Evolutionary conservation across 2,888 invertebrate species (phyloP), one percentile per base, ranked within the genome.

Genomic region (Spicauda simplicius): DNA sequence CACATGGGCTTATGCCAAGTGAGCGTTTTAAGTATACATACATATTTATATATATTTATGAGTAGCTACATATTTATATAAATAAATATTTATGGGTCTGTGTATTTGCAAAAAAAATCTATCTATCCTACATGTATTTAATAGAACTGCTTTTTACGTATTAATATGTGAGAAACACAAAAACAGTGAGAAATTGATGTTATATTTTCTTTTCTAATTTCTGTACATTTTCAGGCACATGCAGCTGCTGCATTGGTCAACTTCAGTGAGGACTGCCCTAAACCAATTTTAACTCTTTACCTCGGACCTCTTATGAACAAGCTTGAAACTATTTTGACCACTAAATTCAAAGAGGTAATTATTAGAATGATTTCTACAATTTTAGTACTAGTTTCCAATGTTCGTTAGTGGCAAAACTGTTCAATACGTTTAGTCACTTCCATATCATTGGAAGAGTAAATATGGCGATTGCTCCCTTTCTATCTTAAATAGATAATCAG

Each of bases 221-320:
- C 14, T n/a, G 3, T 0, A 8, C 3, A n/a, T n/a, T 74, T 73
- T 45, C 93, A 96, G 91, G 96, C 96, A 64, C 96, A 96, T 76
- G 95, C 95, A 76, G 97, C 99, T 56, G 99, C 99, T 62, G 99
- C 99, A 58, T 94, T 99, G 72, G 99, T 99, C 0, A 99, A 99
- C 93, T 99, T 99, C 92, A 98, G 98, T 81, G 99, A 99, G 93
- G 99, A 99, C 88, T 99, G 99, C 86, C 99, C 99, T 0, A 99
- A 99, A 87, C 95, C 96, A 77, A 98, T 99, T 76, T 94, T 99
- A 71, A 96, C 96, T 11, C 96, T 96, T 72, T 99, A 99, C 85
- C 94, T 99, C 71, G 97, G 98, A 78, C 96, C 96, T 20, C 96
- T 99, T 74, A 98, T 99, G 96, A 94, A 94, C 65, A 98, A 98